Evolutionary conservation across 2,113 vertebrate species (phyloP).

Genomic region (Salvelinus alpinus): DNA sequence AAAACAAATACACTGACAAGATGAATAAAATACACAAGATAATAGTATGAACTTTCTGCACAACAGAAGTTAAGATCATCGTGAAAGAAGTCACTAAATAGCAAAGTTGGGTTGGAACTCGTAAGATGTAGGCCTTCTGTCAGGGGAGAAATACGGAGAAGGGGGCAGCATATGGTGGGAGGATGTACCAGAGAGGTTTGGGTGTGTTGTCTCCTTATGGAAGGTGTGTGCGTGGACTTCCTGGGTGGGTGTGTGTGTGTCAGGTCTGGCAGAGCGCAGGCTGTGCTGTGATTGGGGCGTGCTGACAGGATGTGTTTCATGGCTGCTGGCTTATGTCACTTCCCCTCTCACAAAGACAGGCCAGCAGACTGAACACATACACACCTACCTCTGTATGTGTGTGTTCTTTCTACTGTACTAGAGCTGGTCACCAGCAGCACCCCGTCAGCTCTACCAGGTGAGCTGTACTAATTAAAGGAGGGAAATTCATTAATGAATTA

Average conservation of each 20-base stretch:
- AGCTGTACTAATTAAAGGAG: conserved; percentile 46
- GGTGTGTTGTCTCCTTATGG: too few relatives aligned
- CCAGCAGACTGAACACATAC: background rate
- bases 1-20: too few relatives aligned
- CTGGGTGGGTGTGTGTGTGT: background rate
- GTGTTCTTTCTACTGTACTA: conserved; percentile 28
- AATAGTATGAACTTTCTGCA: too few relatives aligned
- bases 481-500: conserved; percentile 48
- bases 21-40: too few relatives aligned
- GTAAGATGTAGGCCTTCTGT: too few relatives aligned
- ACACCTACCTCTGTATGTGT: background rate
- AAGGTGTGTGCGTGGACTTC: too few relatives aligned
- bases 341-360: background rate
- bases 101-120: too few relatives aligned
- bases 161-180: too few relatives aligned
- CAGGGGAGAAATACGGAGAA: too few relatives aligned
- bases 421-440: conserved; percentile 37
- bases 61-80: too few relatives aligned
- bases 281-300: background rate
- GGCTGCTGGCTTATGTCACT: background rate
- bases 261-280: background rate
- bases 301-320: background rate
- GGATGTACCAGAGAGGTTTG: too few relatives aligned
- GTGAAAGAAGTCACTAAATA: too few relatives aligned
- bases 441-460: conserved; percentile 31